Conservation (phyloP, 1,140 invertebrate genomes). For the Dendrolimus punctatus region DNA sequence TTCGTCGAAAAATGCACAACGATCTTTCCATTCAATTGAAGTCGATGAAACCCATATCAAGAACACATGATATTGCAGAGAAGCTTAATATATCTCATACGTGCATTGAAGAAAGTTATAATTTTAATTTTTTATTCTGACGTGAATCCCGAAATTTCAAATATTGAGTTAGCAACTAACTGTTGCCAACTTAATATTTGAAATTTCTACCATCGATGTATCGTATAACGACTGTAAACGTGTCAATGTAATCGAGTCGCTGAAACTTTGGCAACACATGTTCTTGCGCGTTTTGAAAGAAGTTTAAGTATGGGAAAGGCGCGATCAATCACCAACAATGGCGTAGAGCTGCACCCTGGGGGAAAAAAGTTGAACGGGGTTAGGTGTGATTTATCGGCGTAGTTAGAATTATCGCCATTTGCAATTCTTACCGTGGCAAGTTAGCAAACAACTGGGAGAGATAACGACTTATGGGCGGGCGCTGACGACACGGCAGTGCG, state of each 20-base stretch:
- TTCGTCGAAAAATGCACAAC: no score
- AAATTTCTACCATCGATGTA: no score
- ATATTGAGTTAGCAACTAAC: no score
- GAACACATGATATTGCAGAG: no score
- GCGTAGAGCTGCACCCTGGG: conserved; percentile 42
- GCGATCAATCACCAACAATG: conserved; percentile 65
- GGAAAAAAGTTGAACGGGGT: conserved; percentile 62
- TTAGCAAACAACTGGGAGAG: conserved; percentile 48
- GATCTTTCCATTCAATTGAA: no score
- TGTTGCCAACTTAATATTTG: no score
- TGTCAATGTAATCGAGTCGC: conserved; percentile 12
- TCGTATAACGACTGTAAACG: no score
- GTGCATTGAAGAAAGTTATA: no score
- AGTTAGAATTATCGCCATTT: conserved; percentile 70
- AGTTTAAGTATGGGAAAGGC: conserved; percentile 48
- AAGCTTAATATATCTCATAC: no score
- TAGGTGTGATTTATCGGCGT: conserved; percentile 62
- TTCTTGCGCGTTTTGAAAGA: conserved; percentile 31
- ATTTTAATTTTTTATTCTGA: no score
- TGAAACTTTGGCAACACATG: conserved; percentile 49
- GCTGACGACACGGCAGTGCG: neutral
- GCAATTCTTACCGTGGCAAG: conserved; percentile 61
- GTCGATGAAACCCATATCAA: no score
- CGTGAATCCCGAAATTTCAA: no score
- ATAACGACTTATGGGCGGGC: conserved; percentile 40